Evolutionary conservation across 2,113 vertebrate species (phyloP).

Genomic region (Platichthys flesus): DNA sequence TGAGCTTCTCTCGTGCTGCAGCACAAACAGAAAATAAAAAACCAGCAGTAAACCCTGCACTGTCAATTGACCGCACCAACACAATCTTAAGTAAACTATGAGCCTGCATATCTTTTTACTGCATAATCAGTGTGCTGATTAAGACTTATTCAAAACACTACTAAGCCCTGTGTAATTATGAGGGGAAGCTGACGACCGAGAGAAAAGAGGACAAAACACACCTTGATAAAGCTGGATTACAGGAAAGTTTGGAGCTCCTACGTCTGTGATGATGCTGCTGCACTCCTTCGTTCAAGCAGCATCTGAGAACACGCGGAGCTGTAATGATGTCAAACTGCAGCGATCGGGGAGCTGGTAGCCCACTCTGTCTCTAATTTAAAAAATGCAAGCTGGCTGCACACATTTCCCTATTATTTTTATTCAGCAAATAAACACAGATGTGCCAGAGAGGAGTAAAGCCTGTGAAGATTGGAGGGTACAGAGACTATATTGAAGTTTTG

Average conservation of each 20-base stretch:
- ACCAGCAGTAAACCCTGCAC: conserved; percentile 1
- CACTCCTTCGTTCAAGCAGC: conserved; percentile 49
- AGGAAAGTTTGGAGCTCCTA: conserved; percentile 32
- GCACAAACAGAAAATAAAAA: conserved; percentile 13
- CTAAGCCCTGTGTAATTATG: conserved; percentile 65
- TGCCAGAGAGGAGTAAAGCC: too few species aligned
- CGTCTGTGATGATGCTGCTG: conserved; percentile 19
- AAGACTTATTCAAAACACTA: conserved; percentile 49
- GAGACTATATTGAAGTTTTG: too few species aligned
- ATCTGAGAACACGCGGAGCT: conserved; percentile 19
- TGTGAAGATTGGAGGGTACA: too few species aligned
- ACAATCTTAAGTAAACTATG: conserved; percentile 13
- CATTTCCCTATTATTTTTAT: not conserved
- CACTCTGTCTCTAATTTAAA: not conserved
- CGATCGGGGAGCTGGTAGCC: conserved; percentile 5
- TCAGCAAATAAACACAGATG: not conserved
- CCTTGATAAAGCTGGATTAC: conserved; percentile 60
- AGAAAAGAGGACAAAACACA: conserved; percentile 43
- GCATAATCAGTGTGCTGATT: conserved; percentile 45
- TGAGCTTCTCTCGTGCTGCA: conserved; percentile 4
- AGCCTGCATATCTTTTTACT: conserved; percentile 13
- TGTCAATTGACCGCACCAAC: conserved; percentile 21
- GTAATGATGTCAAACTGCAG: conserved; percentile 22
- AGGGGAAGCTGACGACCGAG: conserved; percentile 33
- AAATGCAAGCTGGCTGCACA: conserved; percentile 5